Evolutionary conservation across 2,888 invertebrate genomes (phyloP).

Genomic region (Tigriopus californicus): DNA sequence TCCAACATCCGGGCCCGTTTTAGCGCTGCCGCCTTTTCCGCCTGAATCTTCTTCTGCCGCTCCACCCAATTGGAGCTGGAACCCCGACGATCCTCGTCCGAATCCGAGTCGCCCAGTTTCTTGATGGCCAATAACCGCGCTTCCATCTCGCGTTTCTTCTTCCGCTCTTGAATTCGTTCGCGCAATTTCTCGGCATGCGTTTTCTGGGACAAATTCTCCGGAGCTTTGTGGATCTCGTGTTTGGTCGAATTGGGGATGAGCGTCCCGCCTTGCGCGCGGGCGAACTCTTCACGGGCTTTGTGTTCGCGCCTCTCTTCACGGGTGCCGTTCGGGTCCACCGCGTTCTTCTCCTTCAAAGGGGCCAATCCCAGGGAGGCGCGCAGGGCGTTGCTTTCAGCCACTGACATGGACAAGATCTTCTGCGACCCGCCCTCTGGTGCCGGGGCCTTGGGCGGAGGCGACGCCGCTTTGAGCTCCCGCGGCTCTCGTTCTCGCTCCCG

Average conservation of each 20-base stretch:
- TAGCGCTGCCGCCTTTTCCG: constrained; percentile 64
- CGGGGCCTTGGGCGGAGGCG: constrained; percentile 23
- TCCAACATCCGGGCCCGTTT: constrained; percentile 76
- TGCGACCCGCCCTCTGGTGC: constrained; percentile 24
- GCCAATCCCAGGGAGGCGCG: constrained; percentile 82
- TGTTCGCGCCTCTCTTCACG: constrained; percentile 29
- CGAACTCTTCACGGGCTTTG: constrained; percentile 36
- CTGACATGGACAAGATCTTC: constrained; percentile 38
- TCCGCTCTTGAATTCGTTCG: constrained; percentile 52
- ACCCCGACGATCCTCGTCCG: constrained; percentile 38
- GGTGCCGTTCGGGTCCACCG: constrained; percentile 27
- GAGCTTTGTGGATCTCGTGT: constrained; percentile 31
- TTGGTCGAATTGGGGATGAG: constrained; percentile 9
- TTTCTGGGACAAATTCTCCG: constrained; percentile 27
- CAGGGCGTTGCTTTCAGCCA: constrained; percentile 69
- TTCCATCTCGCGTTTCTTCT: constrained; percentile 58
- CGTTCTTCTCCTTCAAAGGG: constrained; percentile 50
- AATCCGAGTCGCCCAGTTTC: constrained; percentile 44
- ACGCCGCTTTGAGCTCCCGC: constrained; percentile 25
- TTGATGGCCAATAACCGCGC: constrained; percentile 40
- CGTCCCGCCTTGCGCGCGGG: constrained; percentile 28
- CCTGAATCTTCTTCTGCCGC: constrained; percentile 51
- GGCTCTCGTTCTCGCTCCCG: constrained; percentile 22
- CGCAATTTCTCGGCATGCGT: constrained; percentile 52
- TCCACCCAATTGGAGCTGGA: constrained; percentile 61